phyloP scores from a whole-genome alignment of 2,113 vertebrate genomes.

The Syngnathus scovelli region DNA sequence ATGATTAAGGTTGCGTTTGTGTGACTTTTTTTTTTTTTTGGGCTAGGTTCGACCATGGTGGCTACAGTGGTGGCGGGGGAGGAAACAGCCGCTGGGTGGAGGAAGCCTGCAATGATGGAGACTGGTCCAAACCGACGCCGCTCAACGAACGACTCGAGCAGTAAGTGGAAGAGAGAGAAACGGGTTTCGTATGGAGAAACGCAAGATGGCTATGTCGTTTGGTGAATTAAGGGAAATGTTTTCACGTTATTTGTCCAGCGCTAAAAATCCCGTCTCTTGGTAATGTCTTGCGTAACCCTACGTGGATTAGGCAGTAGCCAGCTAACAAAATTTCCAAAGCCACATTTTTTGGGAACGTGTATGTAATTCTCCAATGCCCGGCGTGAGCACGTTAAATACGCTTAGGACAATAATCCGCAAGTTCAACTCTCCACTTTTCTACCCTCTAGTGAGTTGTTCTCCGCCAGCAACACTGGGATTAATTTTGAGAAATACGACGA shows the following conservation, averaged over 20 bases:
- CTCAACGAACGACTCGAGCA: conserved; percentile 90
- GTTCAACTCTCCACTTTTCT: not conserved
- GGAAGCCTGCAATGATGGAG: conserved; percentile 85
- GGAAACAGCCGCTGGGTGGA: conserved; percentile 91
- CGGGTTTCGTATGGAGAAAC: not conserved
- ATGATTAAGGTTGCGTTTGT: not conserved
- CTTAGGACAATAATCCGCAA: not conserved
- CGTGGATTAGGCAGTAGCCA: no score
- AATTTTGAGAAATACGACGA: conserved; percentile 99
- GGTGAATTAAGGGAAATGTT: not conserved
- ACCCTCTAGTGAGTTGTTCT: conserved; percentile 82
- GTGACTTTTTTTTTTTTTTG: not conserved
- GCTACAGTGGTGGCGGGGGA: conserved; percentile 79
- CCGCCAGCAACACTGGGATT: conserved; percentile 93
- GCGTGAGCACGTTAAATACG: not conserved
- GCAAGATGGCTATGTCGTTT: not conserved
- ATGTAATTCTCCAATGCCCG: not conserved
- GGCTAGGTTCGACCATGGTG: conserved; percentile 73
- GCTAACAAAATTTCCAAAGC: not conserved
- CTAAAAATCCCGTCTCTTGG: no score
- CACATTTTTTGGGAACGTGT: not conserved
- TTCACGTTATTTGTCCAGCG: not conserved
- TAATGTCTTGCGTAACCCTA: no score
- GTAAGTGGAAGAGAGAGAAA: conserved; percentile 66
- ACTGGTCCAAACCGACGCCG: conserved; percentile 92